These are phyloP conservation scores for Philaethria dido DNA, from an alignment of 2,888 invertebrate species.

Conservation along the genomic window DNA sequence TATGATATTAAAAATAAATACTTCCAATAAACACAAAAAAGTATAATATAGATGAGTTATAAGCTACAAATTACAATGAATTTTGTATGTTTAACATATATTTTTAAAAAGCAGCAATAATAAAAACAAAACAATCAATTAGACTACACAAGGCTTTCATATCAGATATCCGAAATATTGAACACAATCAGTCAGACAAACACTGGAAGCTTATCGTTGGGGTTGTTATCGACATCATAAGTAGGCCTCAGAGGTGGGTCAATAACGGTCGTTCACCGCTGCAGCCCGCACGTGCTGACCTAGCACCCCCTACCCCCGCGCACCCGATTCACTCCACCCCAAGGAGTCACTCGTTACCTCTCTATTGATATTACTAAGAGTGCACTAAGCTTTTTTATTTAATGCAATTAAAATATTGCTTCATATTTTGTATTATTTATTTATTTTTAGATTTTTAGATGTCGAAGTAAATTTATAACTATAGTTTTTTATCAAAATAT, in stretches of 20 bases:
- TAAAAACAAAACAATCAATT: slow-evolving; percentile 5
- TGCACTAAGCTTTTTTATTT: neutral
- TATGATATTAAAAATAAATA: too few species aligned
- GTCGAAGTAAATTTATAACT: too few species aligned
- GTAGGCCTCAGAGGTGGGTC: slow-evolving; percentile 79
- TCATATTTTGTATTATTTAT: too few species aligned
- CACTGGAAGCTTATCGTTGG: slow-evolving; percentile 57
- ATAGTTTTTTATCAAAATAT: too few species aligned
- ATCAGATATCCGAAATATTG: slow-evolving; percentile 32
- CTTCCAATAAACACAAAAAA: too few species aligned
- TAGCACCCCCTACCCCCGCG: slow-evolving; percentile 55
- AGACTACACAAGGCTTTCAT: slow-evolving; percentile 6
- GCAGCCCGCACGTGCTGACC: slow-evolving; percentile 78
- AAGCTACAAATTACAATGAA: too few species aligned
- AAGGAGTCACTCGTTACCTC: slow-evolving; percentile 31
- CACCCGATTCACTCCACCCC: slow-evolving; percentile 42
- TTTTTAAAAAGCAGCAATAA: neutral
- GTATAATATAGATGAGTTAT: neutral
- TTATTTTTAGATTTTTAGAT: too few species aligned
- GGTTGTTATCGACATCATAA: slow-evolving; percentile 75
- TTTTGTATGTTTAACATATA: neutral
- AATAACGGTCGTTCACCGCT: slow-evolving; percentile 82
- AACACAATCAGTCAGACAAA: slow-evolving; percentile 35
- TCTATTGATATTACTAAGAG: slow-evolving; percentile 20
- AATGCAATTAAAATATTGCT: too few species aligned